A percentile compares a stretch with the other conserved stretches of the same genome.
Evolutionary conservation across 2,888 invertebrate genomes (phyloP).

Genomic region (Lysandra coridon): DNA sequence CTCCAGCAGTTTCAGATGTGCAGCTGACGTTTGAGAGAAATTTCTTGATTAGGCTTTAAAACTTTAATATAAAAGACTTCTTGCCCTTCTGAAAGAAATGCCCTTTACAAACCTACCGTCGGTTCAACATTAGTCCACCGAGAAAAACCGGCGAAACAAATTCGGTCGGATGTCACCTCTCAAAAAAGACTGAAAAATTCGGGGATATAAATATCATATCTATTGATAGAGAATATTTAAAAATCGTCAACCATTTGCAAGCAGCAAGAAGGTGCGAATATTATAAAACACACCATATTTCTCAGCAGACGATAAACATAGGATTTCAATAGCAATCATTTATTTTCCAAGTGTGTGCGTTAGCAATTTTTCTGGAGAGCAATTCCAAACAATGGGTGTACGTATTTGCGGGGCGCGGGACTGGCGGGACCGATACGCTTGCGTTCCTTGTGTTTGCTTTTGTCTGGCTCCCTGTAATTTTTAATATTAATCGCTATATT

Average conservation of each 20-base stretch:
- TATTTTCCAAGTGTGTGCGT: constrained; percentile 38
- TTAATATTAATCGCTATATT: constrained; percentile 28
- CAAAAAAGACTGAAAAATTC: no score
- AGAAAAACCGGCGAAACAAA: no score
- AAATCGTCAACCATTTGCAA: not conserved
- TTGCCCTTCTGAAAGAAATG: no score
- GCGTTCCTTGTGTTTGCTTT: constrained; percentile 63
- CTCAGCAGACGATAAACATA: not conserved
- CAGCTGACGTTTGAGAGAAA: not conserved
- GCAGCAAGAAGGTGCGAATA: not conserved
- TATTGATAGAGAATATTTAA: no score
- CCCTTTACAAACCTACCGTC: no score
- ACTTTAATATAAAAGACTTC: not conserved
- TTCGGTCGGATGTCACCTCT: no score
- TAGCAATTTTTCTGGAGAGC: constrained; percentile 63
- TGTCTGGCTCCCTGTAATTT: constrained; percentile 63
- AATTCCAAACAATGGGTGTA: constrained; percentile 68
- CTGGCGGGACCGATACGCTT: constrained; percentile 54
- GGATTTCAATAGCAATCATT: not conserved
- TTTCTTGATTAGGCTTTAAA: not conserved
- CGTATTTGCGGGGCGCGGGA: constrained; percentile 51
- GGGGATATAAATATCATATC: no score
- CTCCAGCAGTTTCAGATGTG: not conserved
- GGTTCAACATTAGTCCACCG: no score
- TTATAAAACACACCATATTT: not conserved